Conservation (phyloP, 2,888 invertebrate species). For the Gari tellinella region DNA sequence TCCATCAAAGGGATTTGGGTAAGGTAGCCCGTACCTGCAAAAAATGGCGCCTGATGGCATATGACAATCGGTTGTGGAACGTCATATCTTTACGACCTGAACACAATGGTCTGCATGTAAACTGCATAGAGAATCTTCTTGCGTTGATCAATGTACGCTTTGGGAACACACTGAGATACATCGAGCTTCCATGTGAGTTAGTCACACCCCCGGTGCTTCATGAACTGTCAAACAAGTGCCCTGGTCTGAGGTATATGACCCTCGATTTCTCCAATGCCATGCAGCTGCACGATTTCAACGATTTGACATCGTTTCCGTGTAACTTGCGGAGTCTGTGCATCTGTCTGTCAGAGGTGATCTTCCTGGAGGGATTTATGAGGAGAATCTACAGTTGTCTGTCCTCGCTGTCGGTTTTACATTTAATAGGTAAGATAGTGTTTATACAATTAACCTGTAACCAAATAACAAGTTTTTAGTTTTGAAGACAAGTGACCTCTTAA, state of each 20-base stretch:
- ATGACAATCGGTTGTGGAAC: constrained; percentile 97
- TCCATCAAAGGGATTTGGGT: constrained; percentile 96
- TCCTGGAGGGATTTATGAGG: constrained; percentile 99
- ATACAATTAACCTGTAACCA: too few species aligned
- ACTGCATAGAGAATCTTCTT: constrained; percentile 93
- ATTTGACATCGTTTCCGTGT: constrained; percentile 99
- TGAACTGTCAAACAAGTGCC: constrained; percentile 94
- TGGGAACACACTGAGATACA: constrained; percentile 79
- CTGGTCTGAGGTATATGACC: constrained; percentile 88
- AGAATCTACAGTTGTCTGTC: constrained; percentile 99
- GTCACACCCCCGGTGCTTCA: constrained; percentile 98
- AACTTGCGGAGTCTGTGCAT: constrained; percentile 97
- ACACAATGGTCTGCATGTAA: constrained; percentile 96
- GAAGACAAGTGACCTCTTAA: too few species aligned
- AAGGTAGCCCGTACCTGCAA: constrained; percentile 95
- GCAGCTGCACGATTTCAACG: constrained; percentile 98
- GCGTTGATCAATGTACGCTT: constrained; percentile 90
- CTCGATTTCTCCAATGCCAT: constrained; percentile 98
- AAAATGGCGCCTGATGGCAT: constrained; percentile 97
- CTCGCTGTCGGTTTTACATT: constrained; percentile 97
- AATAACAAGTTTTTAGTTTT: too few species aligned
- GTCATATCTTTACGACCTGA: constrained; percentile 98
- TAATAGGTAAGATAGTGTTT: constrained; percentile 93
- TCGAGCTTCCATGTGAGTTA: constrained; percentile 93
- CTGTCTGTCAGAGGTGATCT: constrained; percentile 99